A percentile compares a stretch with the other conserved stretches of the same genome.
Evolutionary conservation across 2,113 vertebrate species (phyloP).

Genomic region (Quiscalus mexicanus): DNA sequence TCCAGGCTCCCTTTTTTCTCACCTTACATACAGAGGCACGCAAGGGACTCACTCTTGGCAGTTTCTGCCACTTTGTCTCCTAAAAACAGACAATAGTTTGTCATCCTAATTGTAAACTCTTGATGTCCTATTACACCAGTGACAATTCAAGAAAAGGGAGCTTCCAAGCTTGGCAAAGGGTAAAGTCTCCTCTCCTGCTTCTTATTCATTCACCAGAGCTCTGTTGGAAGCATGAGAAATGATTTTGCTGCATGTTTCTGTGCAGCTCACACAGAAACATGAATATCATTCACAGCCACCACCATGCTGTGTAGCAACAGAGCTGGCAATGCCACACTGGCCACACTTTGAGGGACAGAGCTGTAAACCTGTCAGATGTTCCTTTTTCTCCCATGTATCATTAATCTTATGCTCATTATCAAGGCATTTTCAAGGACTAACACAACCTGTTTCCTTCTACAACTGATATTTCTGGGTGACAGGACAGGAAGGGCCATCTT

Average conservation of each 20-base stretch:
- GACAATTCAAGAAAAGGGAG: background rate
- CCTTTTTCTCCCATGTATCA: background rate
- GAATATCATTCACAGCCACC: background rate
- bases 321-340: background rate
- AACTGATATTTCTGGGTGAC: background rate
- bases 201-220: background rate
- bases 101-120: background rate
- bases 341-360: background rate
- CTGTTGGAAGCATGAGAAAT: background rate
- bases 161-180: slow-evolving; percentile 1
- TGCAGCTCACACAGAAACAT: background rate
- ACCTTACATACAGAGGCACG: background rate
- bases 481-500: background rate
- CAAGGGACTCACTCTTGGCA: background rate
- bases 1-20: background rate
- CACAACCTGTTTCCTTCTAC: background rate
- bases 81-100: background rate
- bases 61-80: background rate
- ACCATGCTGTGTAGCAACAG: fast-evolving
- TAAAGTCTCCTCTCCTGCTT: background rate
- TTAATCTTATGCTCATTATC: background rate
- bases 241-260: background rate
- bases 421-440: background rate
- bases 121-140: background rate
- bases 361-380: background rate